Evolutionary conservation across 2,797 vertebrate genomes (phyloP).

Genomic region (Cossypha heuglini): DNA sequence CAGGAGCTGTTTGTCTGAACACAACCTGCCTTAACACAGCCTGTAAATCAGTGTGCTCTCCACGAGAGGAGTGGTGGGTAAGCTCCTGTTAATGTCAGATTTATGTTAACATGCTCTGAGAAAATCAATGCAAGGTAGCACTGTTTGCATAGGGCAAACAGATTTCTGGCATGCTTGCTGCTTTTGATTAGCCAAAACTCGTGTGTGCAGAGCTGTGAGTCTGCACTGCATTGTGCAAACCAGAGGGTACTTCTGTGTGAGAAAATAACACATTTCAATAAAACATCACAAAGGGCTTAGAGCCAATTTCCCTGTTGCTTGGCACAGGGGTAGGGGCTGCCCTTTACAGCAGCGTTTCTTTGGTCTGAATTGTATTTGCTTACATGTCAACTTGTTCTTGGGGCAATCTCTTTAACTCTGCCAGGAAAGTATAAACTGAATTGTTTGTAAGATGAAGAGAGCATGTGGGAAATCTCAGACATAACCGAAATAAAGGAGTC

Average conservation of each 20-base stretch:
- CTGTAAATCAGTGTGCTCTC: not conserved
- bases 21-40: not conserved
- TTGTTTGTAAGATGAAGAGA: not conserved
- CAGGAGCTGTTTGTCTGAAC: not conserved
- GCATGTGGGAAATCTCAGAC: not conserved
- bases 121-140: constrained; percentile 23
- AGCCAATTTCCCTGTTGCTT: not conserved
- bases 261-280: not conserved
- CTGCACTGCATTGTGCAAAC: not conserved
- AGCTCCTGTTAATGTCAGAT: not conserved
- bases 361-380: not conserved
- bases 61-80: not conserved
- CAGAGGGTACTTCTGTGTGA: not conserved
- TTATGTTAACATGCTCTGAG: not conserved
- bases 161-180: constrained; percentile 1
- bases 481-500: not conserved
- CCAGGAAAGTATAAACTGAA: not conserved
- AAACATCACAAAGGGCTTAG: not conserved
- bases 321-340: not conserved
- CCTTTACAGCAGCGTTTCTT: not conserved
- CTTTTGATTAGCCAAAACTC: not conserved
- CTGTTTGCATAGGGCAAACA: constrained; percentile 45
- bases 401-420: not conserved
- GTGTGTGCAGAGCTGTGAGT: accelerated
- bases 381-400: not conserved